Evolutionary conservation across 2,113 vertebrate genomes (phyloP).

Genomic region (Eretmochelys imbricata): DNA sequence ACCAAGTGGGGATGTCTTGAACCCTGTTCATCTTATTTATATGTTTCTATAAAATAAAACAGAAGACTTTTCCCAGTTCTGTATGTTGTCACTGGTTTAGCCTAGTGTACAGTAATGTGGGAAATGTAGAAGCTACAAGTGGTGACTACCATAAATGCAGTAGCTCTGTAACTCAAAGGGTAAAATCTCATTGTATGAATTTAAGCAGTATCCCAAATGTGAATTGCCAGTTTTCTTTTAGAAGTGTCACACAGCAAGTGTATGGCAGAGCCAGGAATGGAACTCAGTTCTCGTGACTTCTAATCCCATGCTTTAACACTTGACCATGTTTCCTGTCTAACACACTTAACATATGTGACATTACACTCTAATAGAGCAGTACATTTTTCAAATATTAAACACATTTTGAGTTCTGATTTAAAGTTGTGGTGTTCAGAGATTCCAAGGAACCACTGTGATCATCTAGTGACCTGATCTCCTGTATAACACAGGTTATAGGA

Average conservation of each 20-base stretch:
- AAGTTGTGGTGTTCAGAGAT: slow-evolving; percentile 6
- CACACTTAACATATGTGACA: slow-evolving; percentile 56
- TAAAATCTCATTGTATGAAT: slow-evolving; percentile 62
- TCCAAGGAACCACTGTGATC: neutral
- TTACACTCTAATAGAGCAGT: slow-evolving; percentile 64
- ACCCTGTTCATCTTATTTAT: neutral
- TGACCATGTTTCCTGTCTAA: slow-evolving; percentile 64
- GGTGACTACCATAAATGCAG: slow-evolving; percentile 50
- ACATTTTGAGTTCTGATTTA: slow-evolving; percentile 65
- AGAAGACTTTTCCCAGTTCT: neutral
- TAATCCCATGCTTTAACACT: slow-evolving; percentile 49
- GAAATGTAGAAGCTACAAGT: slow-evolving; percentile 48
- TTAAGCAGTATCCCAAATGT: slow-evolving; percentile 55
- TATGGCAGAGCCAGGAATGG: slow-evolving; percentile 58
- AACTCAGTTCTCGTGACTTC: slow-evolving; percentile 63
- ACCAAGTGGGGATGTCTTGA: neutral
- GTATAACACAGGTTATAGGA: too few species aligned
- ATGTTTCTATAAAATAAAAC: neutral
- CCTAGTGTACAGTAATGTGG: neutral
- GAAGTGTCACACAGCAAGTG: slow-evolving; percentile 57
- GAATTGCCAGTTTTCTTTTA: slow-evolving; percentile 45
- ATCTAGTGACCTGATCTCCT: too few species aligned
- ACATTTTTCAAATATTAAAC: slow-evolving; percentile 56
- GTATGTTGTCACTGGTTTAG: neutral
- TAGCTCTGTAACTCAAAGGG: slow-evolving; percentile 8